Base-by-base conservation (phyloP, 2,113 vertebrate genomes). In the Platysternon megacephalum region DNA sequence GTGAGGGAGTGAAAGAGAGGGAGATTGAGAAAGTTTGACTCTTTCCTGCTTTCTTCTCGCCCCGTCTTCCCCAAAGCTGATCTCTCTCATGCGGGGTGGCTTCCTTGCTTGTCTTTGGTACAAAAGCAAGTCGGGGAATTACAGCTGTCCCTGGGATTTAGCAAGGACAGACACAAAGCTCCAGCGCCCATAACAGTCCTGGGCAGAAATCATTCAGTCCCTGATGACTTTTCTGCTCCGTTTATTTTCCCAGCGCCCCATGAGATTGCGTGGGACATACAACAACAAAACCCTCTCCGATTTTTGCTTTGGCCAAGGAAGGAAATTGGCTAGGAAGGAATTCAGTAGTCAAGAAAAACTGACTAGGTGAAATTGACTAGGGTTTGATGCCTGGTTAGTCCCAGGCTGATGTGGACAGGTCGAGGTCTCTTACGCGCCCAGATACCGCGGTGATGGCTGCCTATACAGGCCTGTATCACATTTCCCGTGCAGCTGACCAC, bases 381-480 rank as follows among this genome's bases (percentile, higher is more conserved):
- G 58, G 2, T 32, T 35, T 17, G 58, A 35, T 35, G 29, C 13
- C 29, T 17, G 13, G 3, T 61, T 61, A 61, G 29, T 35, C 12
- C 56, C 56, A 58, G 56, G 56, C 56, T 58, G 28, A 29, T 9
- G 8, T 22, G 26, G 11, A 22, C 12, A 8, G 44, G 26, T 2
- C 11, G 2, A 16, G 74, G 12, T 28, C 44, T 9, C 3, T 81
- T 4, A 52, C 26, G 53, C 11, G 51, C 52, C 51, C 35, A 0
- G 21, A 39, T 8, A 39, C 7, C 1, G 4, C 16, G 12, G 26
- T 7, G 24, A 61, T 5, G 76, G 79, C 28, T 7, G 0, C 14
- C 3, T 26, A 21, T 4, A 11, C 76, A 19, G 24, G 24, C 5
- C 19, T 39, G 35, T 21, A 39, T n/a, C 61, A 35, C 28, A 4